Percentiles rank a stretch among this genome's conserved stretches.
phyloP scores from a whole-genome alignment of 2,888 invertebrate species.

The Aradus depressus region DNA sequence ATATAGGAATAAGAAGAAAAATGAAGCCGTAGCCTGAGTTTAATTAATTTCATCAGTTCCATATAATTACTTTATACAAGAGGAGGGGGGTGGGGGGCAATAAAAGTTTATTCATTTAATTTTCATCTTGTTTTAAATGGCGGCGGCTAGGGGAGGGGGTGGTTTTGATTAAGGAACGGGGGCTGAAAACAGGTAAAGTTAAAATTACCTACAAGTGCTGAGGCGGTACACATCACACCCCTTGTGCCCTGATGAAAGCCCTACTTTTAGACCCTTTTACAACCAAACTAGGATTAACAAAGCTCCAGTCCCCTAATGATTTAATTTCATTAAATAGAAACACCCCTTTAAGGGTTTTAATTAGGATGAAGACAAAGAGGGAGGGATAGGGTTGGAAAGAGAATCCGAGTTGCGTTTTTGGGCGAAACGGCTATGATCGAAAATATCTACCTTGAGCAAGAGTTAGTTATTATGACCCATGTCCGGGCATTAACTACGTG shows the following conservation, averaged over 20 bases:
- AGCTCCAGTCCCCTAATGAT: constrained; percentile 14
- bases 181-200: constrained; percentile 19
- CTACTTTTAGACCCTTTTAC: constrained; percentile 17
- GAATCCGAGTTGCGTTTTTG: no score
- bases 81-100: constrained; percentile 7
- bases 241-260: constrained; percentile 16
- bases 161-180: constrained; percentile 18
- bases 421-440: no score
- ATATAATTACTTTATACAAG: constrained; percentile 18
- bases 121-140: constrained; percentile 25
- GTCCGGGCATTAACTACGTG: no score
- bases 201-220: constrained; percentile 20
- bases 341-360: no score
- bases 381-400: no score
- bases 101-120: constrained; percentile 29
- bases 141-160: constrained; percentile 10
- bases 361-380: no score
- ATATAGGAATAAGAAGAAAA: no score
- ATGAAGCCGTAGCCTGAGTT: constrained; percentile 14
- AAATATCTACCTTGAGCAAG: no score
- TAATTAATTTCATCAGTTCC: constrained; percentile 20
- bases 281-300: constrained; percentile 14
- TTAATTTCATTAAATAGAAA: constrained; percentile 19
- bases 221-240: constrained; percentile 13
- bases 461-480: no score